Evolutionary conservation across 2,113 vertebrate genomes (phyloP).

Genomic region (Anthoscopus minutus): DNA sequence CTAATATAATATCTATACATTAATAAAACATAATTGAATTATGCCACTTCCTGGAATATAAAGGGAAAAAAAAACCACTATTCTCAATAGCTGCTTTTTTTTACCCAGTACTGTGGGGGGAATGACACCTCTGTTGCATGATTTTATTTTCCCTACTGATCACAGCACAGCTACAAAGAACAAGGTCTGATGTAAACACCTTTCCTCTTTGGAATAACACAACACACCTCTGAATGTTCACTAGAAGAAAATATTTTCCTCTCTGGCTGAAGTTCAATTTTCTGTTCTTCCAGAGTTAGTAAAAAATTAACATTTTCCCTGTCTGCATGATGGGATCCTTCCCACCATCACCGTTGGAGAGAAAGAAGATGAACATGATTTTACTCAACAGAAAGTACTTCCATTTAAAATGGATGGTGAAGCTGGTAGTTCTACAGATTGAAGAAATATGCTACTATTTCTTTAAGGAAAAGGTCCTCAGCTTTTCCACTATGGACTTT

Average conservation of each 20-base stretch:
- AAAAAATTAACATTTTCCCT: not conserved
- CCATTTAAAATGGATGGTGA: not conserved
- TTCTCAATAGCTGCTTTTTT: not conserved
- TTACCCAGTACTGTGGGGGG: not conserved
- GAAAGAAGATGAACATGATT: not conserved
- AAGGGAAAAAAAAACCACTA: accelerated
- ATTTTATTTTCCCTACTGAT: not conserved
- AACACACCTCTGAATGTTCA: not conserved
- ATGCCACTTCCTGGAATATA: not conserved
- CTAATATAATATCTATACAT: not conserved
- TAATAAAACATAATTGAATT: not conserved
- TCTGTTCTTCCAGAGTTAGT: not conserved
- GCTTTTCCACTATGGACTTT: not conserved
- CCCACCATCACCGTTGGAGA: not conserved
- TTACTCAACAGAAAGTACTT: accelerated
- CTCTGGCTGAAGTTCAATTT: not conserved
- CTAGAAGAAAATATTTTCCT: not conserved
- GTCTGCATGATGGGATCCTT: not conserved
- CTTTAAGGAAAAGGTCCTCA: not conserved
- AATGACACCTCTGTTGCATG: not conserved
- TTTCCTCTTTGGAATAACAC: not conserved
- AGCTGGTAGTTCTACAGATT: not conserved
- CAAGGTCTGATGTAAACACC: accelerated
- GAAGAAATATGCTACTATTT: not conserved
- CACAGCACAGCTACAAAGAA: not conserved